phyloP scores from a whole-genome alignment of 2,113 vertebrate species.

The Passer domesticus region DNA sequence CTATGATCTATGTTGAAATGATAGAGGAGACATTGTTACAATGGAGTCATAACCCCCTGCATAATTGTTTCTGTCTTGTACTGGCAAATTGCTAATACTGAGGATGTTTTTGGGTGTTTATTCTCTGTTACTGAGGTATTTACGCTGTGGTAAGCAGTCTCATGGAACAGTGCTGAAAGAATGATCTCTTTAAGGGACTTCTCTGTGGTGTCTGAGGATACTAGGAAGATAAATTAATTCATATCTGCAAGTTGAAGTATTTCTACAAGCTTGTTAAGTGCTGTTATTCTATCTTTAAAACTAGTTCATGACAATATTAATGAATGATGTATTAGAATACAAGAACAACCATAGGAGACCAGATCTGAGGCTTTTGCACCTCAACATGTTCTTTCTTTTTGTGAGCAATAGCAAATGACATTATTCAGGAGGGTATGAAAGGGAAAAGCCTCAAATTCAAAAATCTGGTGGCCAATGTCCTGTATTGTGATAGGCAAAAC shows the following conservation, averaged over 20 bases:
- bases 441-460: neutral
- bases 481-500: neutral
- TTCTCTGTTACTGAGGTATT: neutral
- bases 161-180: neutral
- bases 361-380: neutral
- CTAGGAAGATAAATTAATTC: neutral
- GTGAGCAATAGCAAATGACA: neutral
- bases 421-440: neutral
- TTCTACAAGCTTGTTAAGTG: neutral
- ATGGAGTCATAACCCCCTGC: neutral
- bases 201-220: neutral
- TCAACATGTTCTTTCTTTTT: neutral
- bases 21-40: slow-evolving; percentile 57
- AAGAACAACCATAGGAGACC: neutral
- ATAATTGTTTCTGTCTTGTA: slow-evolving; percentile 17
- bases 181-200: neutral
- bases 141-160: neutral
- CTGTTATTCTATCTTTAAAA: neutral
- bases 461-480: neutral
- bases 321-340: neutral
- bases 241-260: neutral
- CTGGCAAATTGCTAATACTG: neutral
- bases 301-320: neutral
- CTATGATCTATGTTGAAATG: neutral
- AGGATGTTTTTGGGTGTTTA: neutral